Evolutionary conservation across 2,797 vertebrate genomes (phyloP).

Genomic region (Poeciliopsis paucimaculata): DNA sequence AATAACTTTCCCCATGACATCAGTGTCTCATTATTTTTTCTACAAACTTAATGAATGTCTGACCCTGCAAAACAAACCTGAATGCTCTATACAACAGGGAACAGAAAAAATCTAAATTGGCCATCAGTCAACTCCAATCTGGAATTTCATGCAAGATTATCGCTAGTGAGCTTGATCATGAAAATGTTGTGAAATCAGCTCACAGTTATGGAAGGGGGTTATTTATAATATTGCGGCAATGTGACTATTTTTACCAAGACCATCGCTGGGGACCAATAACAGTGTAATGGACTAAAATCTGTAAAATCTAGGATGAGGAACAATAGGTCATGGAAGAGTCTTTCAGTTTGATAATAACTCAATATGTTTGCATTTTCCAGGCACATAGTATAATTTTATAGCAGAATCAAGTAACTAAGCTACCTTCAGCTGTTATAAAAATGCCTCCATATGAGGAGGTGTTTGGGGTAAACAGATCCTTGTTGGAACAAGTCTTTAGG

Average conservation of each 20-base stretch:
- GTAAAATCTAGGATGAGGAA: not conserved
- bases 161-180: not conserved
- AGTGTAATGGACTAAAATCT: too few species aligned
- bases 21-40: not conserved
- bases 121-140: not conserved
- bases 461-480: too few species aligned
- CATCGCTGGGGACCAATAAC: not conserved
- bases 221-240: not conserved
- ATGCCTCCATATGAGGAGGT: too few species aligned
- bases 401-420: too few species aligned
- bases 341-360: not conserved
- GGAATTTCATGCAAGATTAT: not conserved
- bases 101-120: not conserved
- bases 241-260: not conserved
- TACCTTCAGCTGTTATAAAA: too few species aligned
- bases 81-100: not conserved
- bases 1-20: not conserved
- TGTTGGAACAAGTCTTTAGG: too few species aligned
- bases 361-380: not conserved
- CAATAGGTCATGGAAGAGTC: not conserved
- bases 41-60: not conserved
- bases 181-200: not conserved
- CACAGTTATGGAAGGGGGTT: not conserved
- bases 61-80: not conserved
- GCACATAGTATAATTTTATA: too few species aligned